These are phyloP conservation scores for Karalla daura DNA, from an alignment of 2,797 vertebrate genomes.

Conservation along the genomic window DNA sequence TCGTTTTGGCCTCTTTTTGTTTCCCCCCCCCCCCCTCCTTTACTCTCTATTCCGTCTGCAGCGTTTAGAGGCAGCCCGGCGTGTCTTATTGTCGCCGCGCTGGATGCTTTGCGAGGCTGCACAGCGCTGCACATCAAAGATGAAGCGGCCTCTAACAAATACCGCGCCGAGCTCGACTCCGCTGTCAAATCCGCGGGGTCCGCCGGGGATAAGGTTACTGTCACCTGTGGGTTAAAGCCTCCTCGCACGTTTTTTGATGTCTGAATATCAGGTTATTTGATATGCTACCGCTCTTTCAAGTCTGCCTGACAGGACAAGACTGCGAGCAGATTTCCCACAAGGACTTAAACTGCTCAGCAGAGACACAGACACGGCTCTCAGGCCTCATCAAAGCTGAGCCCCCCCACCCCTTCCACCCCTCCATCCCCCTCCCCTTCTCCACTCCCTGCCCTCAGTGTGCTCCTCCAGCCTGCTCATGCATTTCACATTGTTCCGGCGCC, in stretches of 20 bases:
- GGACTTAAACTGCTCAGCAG: constrained; percentile 59
- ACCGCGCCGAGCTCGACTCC: constrained; percentile 57
- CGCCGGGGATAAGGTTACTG: constrained; percentile 61
- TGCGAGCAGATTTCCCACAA: constrained; percentile 66
- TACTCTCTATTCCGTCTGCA: too few species aligned
- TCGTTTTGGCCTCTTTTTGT: neutral
- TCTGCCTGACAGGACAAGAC: constrained; percentile 64
- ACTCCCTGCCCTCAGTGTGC: constrained; percentile 10
- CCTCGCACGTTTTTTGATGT: constrained; percentile 62
- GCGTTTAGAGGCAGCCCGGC: constrained; percentile 1
- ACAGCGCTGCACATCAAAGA: constrained; percentile 55
- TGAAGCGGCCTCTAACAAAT: constrained; percentile 56
- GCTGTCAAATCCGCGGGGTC: constrained; percentile 48
- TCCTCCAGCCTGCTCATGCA: neutral
- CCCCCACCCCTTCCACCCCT: too few species aligned
- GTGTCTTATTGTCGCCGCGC: constrained; percentile 23
- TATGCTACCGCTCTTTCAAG: constrained; percentile 66
- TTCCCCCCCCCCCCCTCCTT: too few species aligned
- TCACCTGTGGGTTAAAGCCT: constrained; percentile 69
- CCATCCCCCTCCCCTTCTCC: too few species aligned
- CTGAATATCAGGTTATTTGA: constrained; percentile 71
- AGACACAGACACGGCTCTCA: constrained; percentile 55
- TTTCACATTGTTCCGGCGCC: constrained; percentile 58
- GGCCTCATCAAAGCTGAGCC: constrained; percentile 59
- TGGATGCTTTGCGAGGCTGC: constrained; percentile 15